Evolutionary conservation across 1,140 invertebrate genomes (phyloP), one percentile per base, ranked within the genome.

Genomic region (Carcinoscorpius rotundicauda): DNA sequence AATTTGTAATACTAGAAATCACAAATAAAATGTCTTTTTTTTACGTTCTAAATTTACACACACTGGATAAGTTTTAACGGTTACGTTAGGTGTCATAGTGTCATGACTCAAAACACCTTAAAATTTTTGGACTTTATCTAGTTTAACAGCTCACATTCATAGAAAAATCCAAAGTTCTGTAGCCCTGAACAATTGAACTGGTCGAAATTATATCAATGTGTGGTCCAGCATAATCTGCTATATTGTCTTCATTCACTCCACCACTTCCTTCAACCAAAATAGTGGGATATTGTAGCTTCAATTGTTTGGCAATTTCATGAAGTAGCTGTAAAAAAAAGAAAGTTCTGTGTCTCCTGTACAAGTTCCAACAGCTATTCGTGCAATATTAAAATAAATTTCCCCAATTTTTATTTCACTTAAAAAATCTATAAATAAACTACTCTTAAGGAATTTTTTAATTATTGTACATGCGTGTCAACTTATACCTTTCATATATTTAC

Each of bases 161-260:
- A 29, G 78, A 79, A 62, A 79, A 77, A 71, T 81, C 78, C 1
- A 79, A 69, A 48, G 72, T 73, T 5, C 68, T 66, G 68, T 80
- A 81, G 8, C 79, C 79, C 64, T 80, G 79, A n/a, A 78, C 78
- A 3, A 78, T 69, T 29, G 69, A 64, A 66, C 77, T 76, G 4
- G 77, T 72, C 11, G 79, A 80, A n/a, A 81, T 73, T 6, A 79
- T 73, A 64, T 81, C 79, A n/a, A 80, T 70, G 51, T 72, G 64
- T 9, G 68, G 61, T 50, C 71, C 56, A 52, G 75, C 74, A 66
- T 75, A 81, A 5, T 74, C 48, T 0, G 51, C 6, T 11, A 79
- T 67, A 58, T 72, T 79, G 1, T 70, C 63, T 64, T 75, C 71
- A 5, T 71, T 78, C 53, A 81, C 76, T 48, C 77, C 77, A 5